These are phyloP conservation scores for Papilio xuthus DNA, from an alignment of 1,140 invertebrate genomes.

Conservation along the genomic window DNA sequence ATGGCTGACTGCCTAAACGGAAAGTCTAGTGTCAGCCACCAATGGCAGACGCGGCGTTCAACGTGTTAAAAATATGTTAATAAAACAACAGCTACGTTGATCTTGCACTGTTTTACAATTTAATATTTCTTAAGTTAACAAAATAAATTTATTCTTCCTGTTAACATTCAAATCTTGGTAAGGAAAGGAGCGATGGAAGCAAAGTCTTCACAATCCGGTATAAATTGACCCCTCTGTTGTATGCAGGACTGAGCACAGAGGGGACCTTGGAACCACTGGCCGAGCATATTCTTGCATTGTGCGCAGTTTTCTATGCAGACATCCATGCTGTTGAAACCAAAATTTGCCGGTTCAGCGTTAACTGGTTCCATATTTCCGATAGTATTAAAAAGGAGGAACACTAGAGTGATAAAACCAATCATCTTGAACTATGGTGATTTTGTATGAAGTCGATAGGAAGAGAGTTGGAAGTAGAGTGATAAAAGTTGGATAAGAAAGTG, in stretches of 20 bases:
- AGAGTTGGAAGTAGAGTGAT: neutral
- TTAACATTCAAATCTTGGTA: conserved; percentile 1
- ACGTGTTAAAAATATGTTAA: too few species aligned
- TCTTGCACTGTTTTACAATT: neutral
- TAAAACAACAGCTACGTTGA: neutral
- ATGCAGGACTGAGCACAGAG: neutral
- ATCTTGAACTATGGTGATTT: neutral
- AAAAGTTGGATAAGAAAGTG: neutral
- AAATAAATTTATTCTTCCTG: neutral
- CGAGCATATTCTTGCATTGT: conserved; percentile 6
- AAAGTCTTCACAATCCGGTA: neutral
- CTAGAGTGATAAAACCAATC: neutral
- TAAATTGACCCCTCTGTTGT: neutral
- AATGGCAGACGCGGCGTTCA: too few species aligned
- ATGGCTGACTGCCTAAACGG: too few species aligned
- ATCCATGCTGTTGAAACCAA: neutral
- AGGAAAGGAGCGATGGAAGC: conserved; percentile 19
- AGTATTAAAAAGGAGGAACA: neutral
- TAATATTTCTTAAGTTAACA: neutral
- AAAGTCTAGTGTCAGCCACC: too few species aligned
- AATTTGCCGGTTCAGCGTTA: neutral
- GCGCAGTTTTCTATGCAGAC: conserved; percentile 4
- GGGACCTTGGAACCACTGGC: neutral
- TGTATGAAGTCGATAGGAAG: neutral
- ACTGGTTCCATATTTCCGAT: neutral